phyloP scores from a whole-genome alignment of 2,888 invertebrate species.

The Patella depressa region DNA sequence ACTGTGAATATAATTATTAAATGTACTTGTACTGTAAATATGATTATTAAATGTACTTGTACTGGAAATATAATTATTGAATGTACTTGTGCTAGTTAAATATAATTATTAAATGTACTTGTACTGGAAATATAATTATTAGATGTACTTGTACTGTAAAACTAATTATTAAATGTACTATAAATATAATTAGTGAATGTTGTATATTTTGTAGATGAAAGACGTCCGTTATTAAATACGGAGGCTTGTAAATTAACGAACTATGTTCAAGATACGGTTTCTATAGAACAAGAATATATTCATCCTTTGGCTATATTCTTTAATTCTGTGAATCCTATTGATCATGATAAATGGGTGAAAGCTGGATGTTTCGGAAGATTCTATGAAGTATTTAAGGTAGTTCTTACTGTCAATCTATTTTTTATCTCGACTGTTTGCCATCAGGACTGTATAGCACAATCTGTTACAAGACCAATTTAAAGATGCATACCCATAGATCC shows the following conservation, averaged over 20 bases:
- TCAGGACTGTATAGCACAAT: no score
- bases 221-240: neutral
- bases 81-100: no score
- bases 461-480: no score
- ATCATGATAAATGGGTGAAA: slow-evolving; percentile 70
- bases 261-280: slow-evolving; percentile 8
- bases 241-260: neutral
- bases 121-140: no score
- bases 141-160: no score
- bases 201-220: neutral
- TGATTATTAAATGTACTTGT: no score
- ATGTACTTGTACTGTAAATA: no score
- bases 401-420: neutral
- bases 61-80: no score
- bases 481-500: no score
- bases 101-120: no score
- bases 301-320: slow-evolving; percentile 48
- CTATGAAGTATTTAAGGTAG: slow-evolving; percentile 72
- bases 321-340: slow-evolving; percentile 61
- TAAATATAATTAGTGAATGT: neutral
- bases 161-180: no score
- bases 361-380: slow-evolving; percentile 64
- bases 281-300: neutral
- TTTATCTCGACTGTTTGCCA: neutral
- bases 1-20: no score